Evolutionary conservation across 2,797 vertebrate genomes (phyloP).

Genomic region (Rousettus madagascariensis): DNA sequence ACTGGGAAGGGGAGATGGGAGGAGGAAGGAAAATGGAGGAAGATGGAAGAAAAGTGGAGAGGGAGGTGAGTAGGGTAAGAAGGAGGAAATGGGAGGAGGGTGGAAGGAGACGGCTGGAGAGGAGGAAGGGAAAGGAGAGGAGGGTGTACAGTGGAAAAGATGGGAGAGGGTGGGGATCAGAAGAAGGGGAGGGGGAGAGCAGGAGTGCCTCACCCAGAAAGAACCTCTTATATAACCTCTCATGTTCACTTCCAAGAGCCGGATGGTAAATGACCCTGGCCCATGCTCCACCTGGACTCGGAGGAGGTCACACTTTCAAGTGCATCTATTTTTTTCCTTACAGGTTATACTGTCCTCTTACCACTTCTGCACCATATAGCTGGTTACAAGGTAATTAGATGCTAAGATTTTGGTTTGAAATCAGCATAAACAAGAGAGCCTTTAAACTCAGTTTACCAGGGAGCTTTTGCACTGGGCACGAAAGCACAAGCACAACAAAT

Average conservation of each 20-base stretch:
- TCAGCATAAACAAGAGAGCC: not conserved
- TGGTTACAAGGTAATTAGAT: slow-evolving; percentile 23
- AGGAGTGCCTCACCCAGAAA: not conserved
- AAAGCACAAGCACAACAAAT: not conserved
- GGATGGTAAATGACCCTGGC: not conserved
- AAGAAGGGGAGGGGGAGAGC: not conserved
- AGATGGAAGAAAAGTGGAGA: slow-evolving; percentile 80
- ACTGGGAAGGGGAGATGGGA: not conserved
- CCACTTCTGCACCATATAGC: not conserved
- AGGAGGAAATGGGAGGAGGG: not conserved
- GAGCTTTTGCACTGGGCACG: not conserved
- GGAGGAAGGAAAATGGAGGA: slow-evolving; percentile 64
- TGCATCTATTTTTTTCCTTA: not conserved
- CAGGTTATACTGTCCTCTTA: not conserved
- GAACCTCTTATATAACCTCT: not conserved
- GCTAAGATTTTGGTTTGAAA: not conserved
- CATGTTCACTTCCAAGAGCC: not conserved
- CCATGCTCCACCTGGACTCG: not conserved
- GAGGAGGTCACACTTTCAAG: not conserved
- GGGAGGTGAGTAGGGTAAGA: not conserved
- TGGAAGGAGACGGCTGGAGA: not conserved
- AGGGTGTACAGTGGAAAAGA: not conserved
- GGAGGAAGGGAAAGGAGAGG: not conserved
- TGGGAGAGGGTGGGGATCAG: not conserved
- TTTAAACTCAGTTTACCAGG: slow-evolving; percentile 8